These are phyloP conservation scores for Pterois miles DNA, from an alignment of 2,797 vertebrate species.

Conservation along the genomic window DNA sequence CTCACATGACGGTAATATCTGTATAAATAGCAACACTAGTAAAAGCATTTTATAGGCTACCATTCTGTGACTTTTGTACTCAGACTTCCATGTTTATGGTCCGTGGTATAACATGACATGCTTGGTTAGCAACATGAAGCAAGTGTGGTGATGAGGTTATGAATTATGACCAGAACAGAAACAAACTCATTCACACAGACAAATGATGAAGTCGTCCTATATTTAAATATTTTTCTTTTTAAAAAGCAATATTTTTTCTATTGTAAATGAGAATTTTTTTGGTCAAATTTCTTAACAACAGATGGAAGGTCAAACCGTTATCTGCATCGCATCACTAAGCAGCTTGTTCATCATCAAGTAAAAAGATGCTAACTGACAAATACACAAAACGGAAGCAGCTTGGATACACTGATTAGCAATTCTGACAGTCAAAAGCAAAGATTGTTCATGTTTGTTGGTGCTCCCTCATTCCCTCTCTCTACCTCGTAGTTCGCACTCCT, in stretches of 20 bases:
- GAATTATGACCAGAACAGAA: constrained; percentile 30
- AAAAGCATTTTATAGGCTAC: not conserved
- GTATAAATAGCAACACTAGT: not conserved
- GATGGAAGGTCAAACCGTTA: not conserved
- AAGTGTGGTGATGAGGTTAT: constrained; percentile 32
- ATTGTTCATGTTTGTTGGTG: not conserved
- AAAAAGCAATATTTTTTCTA: not conserved
- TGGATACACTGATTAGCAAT: not conserved
- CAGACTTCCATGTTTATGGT: constrained; percentile 21
- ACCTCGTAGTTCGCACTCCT: constrained; percentile 93
- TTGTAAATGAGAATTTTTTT: not conserved
- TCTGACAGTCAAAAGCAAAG: not conserved
- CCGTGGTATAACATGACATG: constrained; percentile 9
- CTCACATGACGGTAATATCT: not conserved
- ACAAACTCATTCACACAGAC: constrained; percentile 12
- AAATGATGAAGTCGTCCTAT: not conserved
- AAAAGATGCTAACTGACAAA: not conserved
- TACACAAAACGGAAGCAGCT: too few species aligned
- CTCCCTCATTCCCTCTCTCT: constrained; percentile 54
- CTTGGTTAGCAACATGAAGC: constrained; percentile 18
- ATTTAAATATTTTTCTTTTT: not conserved
- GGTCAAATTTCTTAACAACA: not conserved
- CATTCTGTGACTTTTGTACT: constrained; percentile 9
- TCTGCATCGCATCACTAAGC: not conserved
- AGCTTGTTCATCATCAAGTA: not conserved